These are phyloP conservation scores for Labeo rohita DNA, from an alignment of 2,113 vertebrate species.

Conservation along the genomic window DNA sequence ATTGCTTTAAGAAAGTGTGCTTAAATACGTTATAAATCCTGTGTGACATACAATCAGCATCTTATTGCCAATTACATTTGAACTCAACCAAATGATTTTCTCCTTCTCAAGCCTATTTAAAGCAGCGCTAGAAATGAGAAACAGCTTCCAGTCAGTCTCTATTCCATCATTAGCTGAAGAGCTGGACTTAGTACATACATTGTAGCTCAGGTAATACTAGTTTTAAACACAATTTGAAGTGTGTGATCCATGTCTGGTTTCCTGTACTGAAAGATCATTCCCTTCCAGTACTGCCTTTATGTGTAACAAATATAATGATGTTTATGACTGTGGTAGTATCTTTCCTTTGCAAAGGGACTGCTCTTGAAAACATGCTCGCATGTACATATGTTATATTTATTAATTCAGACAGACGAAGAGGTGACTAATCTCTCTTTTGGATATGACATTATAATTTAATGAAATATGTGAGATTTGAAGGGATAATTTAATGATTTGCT, in stretches of 20 bases:
- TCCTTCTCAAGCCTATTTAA: slow-evolving; percentile 2
- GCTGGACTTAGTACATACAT: slow-evolving; percentile 14
- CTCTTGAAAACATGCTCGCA: slow-evolving; percentile 7
- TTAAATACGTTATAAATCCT: background rate
- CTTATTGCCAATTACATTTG: background rate
- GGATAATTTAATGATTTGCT: background rate
- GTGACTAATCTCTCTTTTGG: background rate
- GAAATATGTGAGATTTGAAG: background rate
- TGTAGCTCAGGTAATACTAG: slow-evolving; percentile 23
- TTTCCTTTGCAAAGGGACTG: background rate
- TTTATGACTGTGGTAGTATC: slow-evolving; percentile 23
- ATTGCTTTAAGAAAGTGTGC: background rate
- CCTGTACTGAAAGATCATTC: background rate
- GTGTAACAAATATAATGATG: background rate
- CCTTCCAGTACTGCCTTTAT: background rate
- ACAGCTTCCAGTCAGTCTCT: slow-evolving; percentile 26
- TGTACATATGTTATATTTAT: background rate
- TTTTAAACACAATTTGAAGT: background rate
- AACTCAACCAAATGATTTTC: background rate
- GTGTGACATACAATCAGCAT: slow-evolving; percentile 26
- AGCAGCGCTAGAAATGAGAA: background rate
- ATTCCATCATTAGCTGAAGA: background rate
- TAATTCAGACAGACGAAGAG: background rate
- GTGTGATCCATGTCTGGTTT: slow-evolving; percentile 17
- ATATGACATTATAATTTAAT: background rate